Base-by-base conservation (phyloP, 2,113 vertebrate genomes). In the Perca schrenkii region DNA sequence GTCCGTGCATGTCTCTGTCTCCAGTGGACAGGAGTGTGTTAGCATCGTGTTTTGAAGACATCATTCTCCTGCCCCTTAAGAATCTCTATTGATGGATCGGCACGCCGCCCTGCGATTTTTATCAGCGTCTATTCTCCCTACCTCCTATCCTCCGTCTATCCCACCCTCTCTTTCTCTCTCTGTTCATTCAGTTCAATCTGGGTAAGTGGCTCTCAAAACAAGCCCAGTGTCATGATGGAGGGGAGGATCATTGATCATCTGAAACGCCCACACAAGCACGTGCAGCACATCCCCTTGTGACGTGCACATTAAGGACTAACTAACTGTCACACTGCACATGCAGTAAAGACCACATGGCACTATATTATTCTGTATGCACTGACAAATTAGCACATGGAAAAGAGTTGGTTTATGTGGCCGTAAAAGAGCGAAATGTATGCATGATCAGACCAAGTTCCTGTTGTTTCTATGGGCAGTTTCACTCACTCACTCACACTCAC, bases 171-270 rank as follows among this genome's bases (percentile, higher is more conserved):
- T 72, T 62, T 62, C 54, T 43, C 64, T 25, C 16, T 65, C 25
- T 65, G 53, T 77, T 76, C 69, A 67, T 86, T 80, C 60, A 75
- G 62, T 60, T 47, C 77, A 75, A 85, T 89, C 83, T 84, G 79
- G 61, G 36, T 86, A 90, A 90, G 86, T 86, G 79, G 87, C 40
- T 86, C 21, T 74, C 61, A 46, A 63, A 88, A 88, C 60, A 68
- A 83, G 61, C 68, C 28, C 50, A 3, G 6, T 64, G 68, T 73
- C 64, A 83, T 56, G 47, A 40, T 21, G 58, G 43, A 47, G 5
- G 49, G 65, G 68, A 46, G 58, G 60, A 78, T 76, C 72, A 74
- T 66, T 86, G 77, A 88, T 87, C 80, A 80, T 28, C 54, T 60
- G 28, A 80, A 73, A 83, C 16, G 11, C 14, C 28, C 58, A 50